Evolutionary conservation across 1,140 invertebrate species (phyloP), one percentile per base, ranked within the genome.

Genomic region (Drosophila miranda): DNA sequence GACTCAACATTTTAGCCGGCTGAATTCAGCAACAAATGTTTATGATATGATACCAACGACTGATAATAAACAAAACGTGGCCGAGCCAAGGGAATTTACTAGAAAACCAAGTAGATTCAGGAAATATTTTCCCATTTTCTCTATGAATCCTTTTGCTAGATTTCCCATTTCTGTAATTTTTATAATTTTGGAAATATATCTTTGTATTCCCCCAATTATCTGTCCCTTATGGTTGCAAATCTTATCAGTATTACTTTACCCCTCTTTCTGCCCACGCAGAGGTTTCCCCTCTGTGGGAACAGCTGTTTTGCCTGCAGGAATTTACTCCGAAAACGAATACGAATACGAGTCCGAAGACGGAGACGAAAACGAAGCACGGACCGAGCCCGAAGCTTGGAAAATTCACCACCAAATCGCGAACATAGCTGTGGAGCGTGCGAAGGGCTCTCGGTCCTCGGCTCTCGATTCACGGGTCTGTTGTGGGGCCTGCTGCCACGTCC

Each of bases 1-100:
- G 59, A 86, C 86, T 89, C 86, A 89, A 75, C 86, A 79, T 8
- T 69, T 76, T 71, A 64, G 71, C 86, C 86, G 86, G 86, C 69
- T 48, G 64, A 62, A 78, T 88, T 87, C 68, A 87, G 82, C 82
- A 86, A 87, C 82, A 87, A 87, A 87, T 86, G 81, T 86, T 86
- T 86, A 80, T 78, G 58, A 50, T 67, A 44, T 19, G 19, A 19
- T 19, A 19, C 19, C 21, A 8, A 19, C 28, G 23, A 23, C 52
- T 61, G 66, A 87, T 78, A 43, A 81, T 84, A 84, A 84, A 86
- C 74, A 87, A 71, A 78, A 64, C 60, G 11, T 14, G 16, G 11
- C 30, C 16, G 42, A 34, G 46, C 44, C n/a, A 8, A 30, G n/a
- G 19, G 48, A 16, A 11, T 2, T n/a, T 16, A 11, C 16, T 1